Evolutionary conservation across 2,797 vertebrate genomes (phyloP), one percentile per base, ranked within the genome.

Genomic region (Peromyscus aztecus): DNA sequence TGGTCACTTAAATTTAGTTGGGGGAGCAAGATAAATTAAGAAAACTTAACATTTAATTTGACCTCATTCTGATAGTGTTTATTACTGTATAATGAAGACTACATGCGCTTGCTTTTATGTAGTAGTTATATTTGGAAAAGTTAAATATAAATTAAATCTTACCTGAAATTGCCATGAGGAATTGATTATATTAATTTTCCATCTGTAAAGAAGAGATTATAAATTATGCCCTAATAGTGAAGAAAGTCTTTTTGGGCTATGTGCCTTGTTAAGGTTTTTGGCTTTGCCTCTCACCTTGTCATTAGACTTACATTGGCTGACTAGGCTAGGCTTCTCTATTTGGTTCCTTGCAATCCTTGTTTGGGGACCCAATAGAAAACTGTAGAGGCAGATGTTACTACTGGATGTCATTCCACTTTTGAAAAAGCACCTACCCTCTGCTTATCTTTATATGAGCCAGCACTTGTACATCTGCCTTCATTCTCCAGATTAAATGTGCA

Each of bases 21-120:
- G 11, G 8, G 6, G 24, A 19, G 14, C 73, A 13, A 49, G 13
- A 82, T 82, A 81, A 77, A 80, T 85, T 67, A 34, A 80, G 90
- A 95, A 67, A 90, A 85, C 69, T 86, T 91, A 40, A 87, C 78
- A 89, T 89, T 97, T 95, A 86, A 89, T 81, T 95, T 92, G 77
- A 86, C 57, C 63, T 97, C 17, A 67, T 94, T 96, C 77, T 92
- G 59, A 89, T 34, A 85, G 16, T 19, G 29, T 83, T 63, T 69
- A 59, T 91, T 84, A 81, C 21, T 83, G 0, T 94, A 93, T 59
- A 78, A 65, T 89, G 73, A 96, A 92, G 46, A 59, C 13, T 78
- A 31, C 4, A 6, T 29, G 5, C 67, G 12, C 84, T 92, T 93
- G 69, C n/a, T 63, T 93, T 95, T 85, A 46, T 73, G 19, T 87